Percentiles rank a stretch among this genome's conserved stretches.
Evolutionary conservation across 2,888 invertebrate genomes (phyloP).

Genomic region (Plebejus anna): DNA sequence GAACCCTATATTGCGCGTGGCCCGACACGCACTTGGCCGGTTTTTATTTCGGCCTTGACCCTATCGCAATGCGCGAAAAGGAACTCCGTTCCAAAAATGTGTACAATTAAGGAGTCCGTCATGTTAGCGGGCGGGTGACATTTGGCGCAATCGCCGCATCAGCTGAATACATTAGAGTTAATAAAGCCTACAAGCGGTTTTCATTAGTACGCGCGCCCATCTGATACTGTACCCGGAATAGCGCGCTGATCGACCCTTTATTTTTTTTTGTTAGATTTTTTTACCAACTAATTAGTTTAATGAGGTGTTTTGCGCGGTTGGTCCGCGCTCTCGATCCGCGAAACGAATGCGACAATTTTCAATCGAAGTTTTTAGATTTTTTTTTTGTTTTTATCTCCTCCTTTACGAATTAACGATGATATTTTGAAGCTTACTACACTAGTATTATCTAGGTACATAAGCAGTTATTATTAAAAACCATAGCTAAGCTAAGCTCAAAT

Average conservation of each 20-base stretch:
- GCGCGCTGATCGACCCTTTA: conserved; percentile 48
- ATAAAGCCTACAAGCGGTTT: conserved; percentile 73
- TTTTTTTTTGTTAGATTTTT: conserved; percentile 57
- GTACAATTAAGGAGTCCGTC: conserved; percentile 37
- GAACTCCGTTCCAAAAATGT: not conserved
- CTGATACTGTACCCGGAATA: conserved; percentile 67
- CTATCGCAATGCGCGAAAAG: too few relatives aligned
- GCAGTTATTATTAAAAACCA: not conserved
- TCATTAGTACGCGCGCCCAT: conserved; percentile 67
- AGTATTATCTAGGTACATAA: not conserved
- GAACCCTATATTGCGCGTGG: too few relatives aligned
- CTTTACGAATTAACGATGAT: not conserved
- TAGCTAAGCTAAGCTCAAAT: not conserved
- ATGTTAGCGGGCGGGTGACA: conserved; percentile 54
- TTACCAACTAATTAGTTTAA: conserved; percentile 70
- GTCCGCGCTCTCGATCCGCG: conserved; percentile 29
- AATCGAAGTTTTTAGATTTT: not conserved
- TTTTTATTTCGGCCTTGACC: too few relatives aligned
- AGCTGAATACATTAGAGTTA: conserved; percentile 73
- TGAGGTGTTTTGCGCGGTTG: conserved; percentile 52
- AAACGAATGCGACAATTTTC: conserved; percentile 3
- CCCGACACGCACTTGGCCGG: too few relatives aligned
- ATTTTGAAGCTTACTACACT: not conserved
- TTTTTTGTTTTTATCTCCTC: not conserved
- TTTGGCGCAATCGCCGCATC: conserved; percentile 66